These are phyloP conservation scores for Chiloscyllium plagiosum DNA, from an alignment of 2,113 vertebrate species.

Conservation along the genomic window DNA sequence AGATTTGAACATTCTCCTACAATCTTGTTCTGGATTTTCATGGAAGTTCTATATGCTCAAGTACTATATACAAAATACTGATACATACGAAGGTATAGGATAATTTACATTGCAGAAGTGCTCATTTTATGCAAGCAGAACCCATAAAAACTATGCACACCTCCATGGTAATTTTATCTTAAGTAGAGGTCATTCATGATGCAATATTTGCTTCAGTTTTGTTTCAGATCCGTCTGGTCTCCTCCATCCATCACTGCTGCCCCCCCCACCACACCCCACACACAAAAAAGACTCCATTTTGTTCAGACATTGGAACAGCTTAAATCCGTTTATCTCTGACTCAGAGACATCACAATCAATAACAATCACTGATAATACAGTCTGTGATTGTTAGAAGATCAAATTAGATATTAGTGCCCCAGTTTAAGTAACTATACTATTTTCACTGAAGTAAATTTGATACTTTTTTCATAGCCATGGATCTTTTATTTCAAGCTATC, in stretches of 20 bases:
- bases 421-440: background rate
- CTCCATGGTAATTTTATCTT: background rate
- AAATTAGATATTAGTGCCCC: background rate
- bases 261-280: no score
- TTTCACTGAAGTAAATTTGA: background rate
- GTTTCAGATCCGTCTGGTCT: background rate
- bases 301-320: background rate
- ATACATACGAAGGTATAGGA: background rate
- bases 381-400: background rate
- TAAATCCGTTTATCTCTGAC: background rate
- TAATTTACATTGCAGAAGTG: background rate
- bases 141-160: background rate
- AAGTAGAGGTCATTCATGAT: background rate
- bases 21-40: background rate
- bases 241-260: no score
- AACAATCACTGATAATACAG: background rate
- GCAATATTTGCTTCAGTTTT: background rate
- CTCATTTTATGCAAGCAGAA: background rate
- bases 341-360: background rate
- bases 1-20: background rate
- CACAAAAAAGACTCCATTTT: no score
- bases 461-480: background rate
- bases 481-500: background rate
- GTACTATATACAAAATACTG: background rate
- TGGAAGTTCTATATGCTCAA: background rate